Conservation (phyloP, 2,113 vertebrate species). For the Alexandromys fortis region DNA sequence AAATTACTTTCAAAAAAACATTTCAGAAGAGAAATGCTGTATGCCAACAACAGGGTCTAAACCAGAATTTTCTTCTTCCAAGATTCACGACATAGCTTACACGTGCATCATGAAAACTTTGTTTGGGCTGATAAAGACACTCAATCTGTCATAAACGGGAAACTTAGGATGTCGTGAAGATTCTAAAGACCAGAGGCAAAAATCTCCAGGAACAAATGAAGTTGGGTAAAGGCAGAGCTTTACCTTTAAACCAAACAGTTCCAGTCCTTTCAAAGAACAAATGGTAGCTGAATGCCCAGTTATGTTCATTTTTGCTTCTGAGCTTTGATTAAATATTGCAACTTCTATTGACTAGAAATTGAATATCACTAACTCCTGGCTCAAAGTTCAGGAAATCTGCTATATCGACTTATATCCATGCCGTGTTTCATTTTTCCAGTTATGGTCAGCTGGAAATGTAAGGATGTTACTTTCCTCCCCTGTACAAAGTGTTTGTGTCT, state of each 20-base stretch:
- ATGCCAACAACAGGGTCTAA: background rate
- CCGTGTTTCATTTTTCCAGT: background rate
- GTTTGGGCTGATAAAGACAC: background rate
- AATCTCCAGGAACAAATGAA: background rate
- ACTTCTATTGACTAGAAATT: background rate
- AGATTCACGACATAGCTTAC: background rate
- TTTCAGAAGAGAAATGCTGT: background rate
- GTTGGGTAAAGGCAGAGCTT: background rate
- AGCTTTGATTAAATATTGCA: background rate
- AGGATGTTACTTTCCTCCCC: background rate
- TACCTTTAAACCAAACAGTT: background rate
- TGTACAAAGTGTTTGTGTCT: background rate
- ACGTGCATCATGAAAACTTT: background rate
- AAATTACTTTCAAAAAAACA: background rate
- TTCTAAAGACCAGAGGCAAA: background rate
- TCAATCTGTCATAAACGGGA: background rate
- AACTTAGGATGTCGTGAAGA: background rate
- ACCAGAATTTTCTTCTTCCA: background rate
- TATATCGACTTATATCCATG: background rate
- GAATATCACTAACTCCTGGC: background rate
- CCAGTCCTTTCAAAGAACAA: background rate
- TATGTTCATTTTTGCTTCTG: background rate
- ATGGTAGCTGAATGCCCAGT: rapidly evolving
- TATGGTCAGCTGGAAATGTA: background rate
- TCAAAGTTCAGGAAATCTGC: background rate